phyloP scores from a whole-genome alignment of 2,888 invertebrate species.

The Agrilus cyanescens region DNA sequence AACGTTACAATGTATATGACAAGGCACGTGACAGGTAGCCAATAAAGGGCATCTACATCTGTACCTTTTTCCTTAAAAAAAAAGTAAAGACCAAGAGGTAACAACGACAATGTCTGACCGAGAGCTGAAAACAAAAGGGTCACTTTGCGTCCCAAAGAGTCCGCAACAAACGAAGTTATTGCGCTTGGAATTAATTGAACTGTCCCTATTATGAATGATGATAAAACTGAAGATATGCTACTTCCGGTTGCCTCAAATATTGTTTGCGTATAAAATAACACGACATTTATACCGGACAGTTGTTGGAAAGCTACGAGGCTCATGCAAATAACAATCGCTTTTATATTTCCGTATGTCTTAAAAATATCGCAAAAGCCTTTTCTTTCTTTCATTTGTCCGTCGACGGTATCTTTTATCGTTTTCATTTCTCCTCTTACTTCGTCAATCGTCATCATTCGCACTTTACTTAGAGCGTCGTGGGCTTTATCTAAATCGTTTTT shows the following conservation, averaged over 20 bases:
- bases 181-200: conserved; percentile 62
- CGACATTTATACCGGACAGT: conserved; percentile 64
- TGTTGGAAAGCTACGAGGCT: conserved; percentile 69
- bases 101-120: conserved; percentile 52
- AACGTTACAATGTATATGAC: conserved; percentile 61
- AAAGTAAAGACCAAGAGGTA: conserved; percentile 49
- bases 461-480: conserved; percentile 37
- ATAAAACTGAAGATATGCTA: conserved; percentile 43
- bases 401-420: conserved; percentile 24
- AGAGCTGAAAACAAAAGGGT: conserved; percentile 56
- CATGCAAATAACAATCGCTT: conserved; percentile 60
- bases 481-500: conserved; percentile 51
- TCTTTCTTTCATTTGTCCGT: conserved; percentile 20
- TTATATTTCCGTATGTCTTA: conserved; percentile 54
- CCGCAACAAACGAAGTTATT: conserved; percentile 61
- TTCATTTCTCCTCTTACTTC: conserved; percentile 38
- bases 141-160: conserved; percentile 58
- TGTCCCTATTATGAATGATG: conserved; percentile 61
- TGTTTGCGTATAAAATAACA: conserved; percentile 59
- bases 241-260: conserved; percentile 57
- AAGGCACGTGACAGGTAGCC: conserved; percentile 56
- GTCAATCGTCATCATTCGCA: conserved; percentile 45
- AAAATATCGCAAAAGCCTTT: conserved; percentile 43
- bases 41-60: conserved; percentile 39
- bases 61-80: conserved; percentile 38